phyloP scores from a whole-genome alignment of 2,113 vertebrate species.

The Lethenteron reissneri region DNA sequence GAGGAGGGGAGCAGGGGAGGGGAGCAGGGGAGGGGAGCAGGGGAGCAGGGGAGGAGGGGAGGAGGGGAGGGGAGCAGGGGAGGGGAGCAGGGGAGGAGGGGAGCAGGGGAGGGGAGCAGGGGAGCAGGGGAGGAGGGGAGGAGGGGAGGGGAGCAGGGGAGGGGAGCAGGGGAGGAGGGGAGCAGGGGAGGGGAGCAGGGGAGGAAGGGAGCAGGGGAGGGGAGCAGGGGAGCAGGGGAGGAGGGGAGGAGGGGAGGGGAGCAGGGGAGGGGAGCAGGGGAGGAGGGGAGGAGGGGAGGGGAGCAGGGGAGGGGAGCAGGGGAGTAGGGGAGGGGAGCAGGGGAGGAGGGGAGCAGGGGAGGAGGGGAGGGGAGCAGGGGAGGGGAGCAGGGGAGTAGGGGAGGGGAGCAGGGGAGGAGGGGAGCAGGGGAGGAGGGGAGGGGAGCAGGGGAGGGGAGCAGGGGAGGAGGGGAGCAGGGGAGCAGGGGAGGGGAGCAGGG shows the following conservation, averaged over 20 bases:
- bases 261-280: not conserved
- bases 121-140: not conserved
- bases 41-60: not conserved
- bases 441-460: not conserved
- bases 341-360: not conserved
- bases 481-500: not conserved
- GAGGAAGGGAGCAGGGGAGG: not conserved
- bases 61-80: not conserved
- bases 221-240: not conserved
- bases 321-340: not conserved
- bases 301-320: not conserved
- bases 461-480: not conserved
- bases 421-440: not conserved
- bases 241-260: not conserved
- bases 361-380: not conserved
- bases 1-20: not conserved
- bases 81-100: not conserved
- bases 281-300: not conserved
- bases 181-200: not conserved
- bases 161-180: not conserved
- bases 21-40: not conserved
- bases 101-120: not conserved
- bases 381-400: not conserved
- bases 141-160: not conserved
- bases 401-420: not conserved